Evolutionary conservation across 2,113 vertebrate genomes (phyloP).

Genomic region (Scomber colias): DNA sequence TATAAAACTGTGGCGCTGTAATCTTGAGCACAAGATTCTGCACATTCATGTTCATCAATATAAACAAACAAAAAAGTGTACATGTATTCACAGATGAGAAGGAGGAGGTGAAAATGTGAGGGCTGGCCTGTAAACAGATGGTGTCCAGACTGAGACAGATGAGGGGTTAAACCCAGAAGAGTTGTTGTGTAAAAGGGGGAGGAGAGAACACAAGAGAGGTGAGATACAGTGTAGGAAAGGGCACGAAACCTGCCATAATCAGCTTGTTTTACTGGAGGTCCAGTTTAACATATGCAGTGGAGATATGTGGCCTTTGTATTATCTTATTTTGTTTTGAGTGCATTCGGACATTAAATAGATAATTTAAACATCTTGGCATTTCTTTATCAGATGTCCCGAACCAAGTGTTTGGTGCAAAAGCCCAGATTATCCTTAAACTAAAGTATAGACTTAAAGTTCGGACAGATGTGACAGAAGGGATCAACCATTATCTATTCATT

Average conservation of each 20-base stretch:
- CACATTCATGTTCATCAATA: not conserved
- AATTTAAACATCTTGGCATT: not conserved
- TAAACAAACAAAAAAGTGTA: not conserved
- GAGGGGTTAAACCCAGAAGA: constrained; percentile 59
- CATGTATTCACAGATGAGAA: constrained; percentile 60
- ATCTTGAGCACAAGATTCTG: not conserved
- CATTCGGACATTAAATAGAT: no score
- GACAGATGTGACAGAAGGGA: not conserved
- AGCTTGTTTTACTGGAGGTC: not conserved
- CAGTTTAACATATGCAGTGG: not conserved
- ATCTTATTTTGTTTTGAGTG: no score
- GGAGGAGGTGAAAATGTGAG: constrained; percentile 56
- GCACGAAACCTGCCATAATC: not conserved
- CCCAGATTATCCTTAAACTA: not conserved
- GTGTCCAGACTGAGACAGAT: constrained; percentile 70
- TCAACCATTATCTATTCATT: not conserved
- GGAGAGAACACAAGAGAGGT: constrained; percentile 39
- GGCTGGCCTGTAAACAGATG: constrained; percentile 75
- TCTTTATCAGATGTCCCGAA: no score
- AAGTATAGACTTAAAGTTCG: not conserved
- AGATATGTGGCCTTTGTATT: no score
- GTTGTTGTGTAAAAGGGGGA: constrained; percentile 16
- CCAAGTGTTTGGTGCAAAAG: not conserved
- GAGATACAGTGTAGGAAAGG: not conserved
- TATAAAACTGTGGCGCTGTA: no score